phyloP scores from a whole-genome alignment of 92 coral and sea anemone species.

The Pocillopora meandrina region DNA sequence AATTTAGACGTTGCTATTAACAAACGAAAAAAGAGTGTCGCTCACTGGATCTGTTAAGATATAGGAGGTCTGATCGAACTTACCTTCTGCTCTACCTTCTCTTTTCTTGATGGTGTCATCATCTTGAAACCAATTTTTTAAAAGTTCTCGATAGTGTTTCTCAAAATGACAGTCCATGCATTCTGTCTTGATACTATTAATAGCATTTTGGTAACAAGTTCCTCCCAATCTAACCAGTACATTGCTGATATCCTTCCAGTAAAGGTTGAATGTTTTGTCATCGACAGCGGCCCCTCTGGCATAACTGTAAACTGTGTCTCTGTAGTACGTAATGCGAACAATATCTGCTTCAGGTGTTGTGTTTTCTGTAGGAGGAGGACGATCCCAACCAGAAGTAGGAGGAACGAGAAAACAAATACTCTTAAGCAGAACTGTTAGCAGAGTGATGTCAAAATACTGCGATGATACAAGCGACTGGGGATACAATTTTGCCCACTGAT shows the following conservation, averaged over 20 bases:
- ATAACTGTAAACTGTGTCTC: not conserved
- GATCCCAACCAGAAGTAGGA: not conserved
- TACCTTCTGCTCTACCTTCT: not conserved
- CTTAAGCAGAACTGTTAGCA: not conserved
- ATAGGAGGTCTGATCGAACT: too few species aligned
- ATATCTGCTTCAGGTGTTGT: slow-evolving; percentile 3
- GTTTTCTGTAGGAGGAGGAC: not conserved
- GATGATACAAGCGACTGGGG: not conserved
- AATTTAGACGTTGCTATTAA: too few species aligned
- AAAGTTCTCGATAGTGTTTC: not conserved
- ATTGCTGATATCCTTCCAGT: not conserved
- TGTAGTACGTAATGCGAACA: not conserved
- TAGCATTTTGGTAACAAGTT: not conserved
- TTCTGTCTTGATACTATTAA: not conserved
- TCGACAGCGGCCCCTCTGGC: not conserved
- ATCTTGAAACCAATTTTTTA: not conserved
- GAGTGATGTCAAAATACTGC: not conserved
- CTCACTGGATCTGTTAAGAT: not conserved
- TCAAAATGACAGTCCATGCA: not conserved
- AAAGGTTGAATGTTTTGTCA: not conserved
- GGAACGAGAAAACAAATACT: not conserved
- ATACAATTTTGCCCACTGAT: not conserved
- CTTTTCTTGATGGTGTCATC: not conserved
- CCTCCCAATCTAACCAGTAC: not conserved
- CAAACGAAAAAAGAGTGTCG: too few species aligned